Base-by-base conservation (phyloP, 2,113 vertebrate species). In the Alexandromys fortis region DNA sequence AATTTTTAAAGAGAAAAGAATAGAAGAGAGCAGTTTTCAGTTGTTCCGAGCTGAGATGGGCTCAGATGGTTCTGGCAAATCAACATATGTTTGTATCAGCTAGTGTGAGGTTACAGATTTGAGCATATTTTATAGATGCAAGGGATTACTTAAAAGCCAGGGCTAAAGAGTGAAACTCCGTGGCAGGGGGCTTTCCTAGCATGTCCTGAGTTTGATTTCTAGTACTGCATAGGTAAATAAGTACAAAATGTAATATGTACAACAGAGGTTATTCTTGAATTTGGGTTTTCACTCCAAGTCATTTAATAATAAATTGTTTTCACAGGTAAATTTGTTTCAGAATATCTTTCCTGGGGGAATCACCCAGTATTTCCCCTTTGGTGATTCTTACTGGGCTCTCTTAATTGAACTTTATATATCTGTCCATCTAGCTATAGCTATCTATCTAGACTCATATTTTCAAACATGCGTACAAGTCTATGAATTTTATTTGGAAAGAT, bases 271-370 rank as follows among this genome's bases (percentile, higher is more conserved):
- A 79, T 30, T 67, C 28, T n/a, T 68, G 94, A 97, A 14, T 94
- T 92, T 81, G 65, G 77, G 22, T 52, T 96, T 94, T 94, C 45
- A 95, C 52, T 87, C 45, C 89, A 91, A 65, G 28, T 82, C 82
- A 68, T 38, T 82, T 81, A 81, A 55, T 30, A 55, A 82, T 68
- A 96, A 58, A 67, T 89, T 73, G 38, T 90, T 96, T 97, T 96
- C 82, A 92, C 38, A 88, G 61, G 45, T 77, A 89, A 92, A 55
- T 16, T 49, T 96, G 58, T 77, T 90, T 7, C 9, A 92, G 14
- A 72, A 88, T 95, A 45, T 91, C 67, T 90, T 58, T 98, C 86
- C 42, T 73, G 0, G 42, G 30, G 52, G 9, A 9, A 28, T 70
- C 72, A 73, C 38, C 42, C 63, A 70, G 63, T 38, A 90, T 33